Percentiles rank a stretch among this genome's conserved stretches.
Evolutionary conservation across 2,797 vertebrate genomes (phyloP).

Genomic region (Gymnoscopelus braueri): DNA sequence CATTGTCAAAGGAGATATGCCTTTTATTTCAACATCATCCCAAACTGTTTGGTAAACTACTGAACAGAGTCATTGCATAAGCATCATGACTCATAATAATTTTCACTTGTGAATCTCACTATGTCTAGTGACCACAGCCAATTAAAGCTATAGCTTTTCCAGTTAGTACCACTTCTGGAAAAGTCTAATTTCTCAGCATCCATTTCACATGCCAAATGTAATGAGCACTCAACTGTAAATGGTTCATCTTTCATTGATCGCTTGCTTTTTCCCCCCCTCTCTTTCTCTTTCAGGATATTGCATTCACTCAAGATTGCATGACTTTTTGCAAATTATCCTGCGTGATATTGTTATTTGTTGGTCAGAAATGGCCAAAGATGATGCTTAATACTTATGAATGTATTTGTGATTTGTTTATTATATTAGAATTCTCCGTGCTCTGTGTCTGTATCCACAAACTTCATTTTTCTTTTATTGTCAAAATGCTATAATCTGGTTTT

Average conservation of each 20-base stretch:
- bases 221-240: constrained; percentile 68
- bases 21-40: neutral
- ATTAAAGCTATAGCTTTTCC: constrained; percentile 51
- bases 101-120: constrained; percentile 6
- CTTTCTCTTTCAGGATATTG: constrained; percentile 11
- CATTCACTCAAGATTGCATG: constrained; percentile 24
- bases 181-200: constrained; percentile 44
- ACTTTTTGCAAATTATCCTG: constrained; percentile 26
- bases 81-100: neutral
- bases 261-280: neutral
- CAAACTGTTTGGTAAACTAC: constrained; percentile 15
- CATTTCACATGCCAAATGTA: constrained; percentile 59
- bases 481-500: constrained; percentile 49
- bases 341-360: neutral
- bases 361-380: too few species aligned
- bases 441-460: constrained; percentile 22
- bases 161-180: constrained; percentile 51
- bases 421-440: neutral
- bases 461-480: constrained; percentile 1
- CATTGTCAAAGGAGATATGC: neutral
- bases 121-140: constrained; percentile 50
- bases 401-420: neutral
- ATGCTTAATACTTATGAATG: neutral
- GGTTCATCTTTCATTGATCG: constrained; percentile 42
- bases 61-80: neutral